Base-by-base conservation (phyloP, 2,113 vertebrate genomes). In the Egretta garzetta region DNA sequence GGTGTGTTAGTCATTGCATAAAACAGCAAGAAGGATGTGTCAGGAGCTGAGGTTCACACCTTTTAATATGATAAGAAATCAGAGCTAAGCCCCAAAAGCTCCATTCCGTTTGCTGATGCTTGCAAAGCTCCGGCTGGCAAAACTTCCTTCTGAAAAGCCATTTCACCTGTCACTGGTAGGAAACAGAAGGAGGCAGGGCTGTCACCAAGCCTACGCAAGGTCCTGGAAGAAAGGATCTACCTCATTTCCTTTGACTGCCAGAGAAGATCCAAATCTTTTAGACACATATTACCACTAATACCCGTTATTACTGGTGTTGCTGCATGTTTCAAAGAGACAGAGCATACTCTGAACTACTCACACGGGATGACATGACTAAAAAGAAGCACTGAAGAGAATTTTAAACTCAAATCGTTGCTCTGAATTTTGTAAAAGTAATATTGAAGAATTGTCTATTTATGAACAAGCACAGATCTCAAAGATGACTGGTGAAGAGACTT, bases 221-320 rank as follows among this genome's bases (percentile, higher is more conserved):
- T 58, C 80, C 80, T 86, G 37, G 45, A 90, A 82, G 86, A 43
- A 93, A 63, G 59, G 59, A 74, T 63, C 86, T 82, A 35, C 45
- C 72, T 86, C 14, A 74, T 93, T 80, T 94, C 60, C 64, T 87
- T 81, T 58, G 21, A 70, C 12, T 95, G 60, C 28, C 84, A 91
- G 37, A 59, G 32, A 73, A 86, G 22, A 86, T 21, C 41, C 50
- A 73, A 76, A 88, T 24, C 47, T 62, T 96, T 70, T 45, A 81
- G 68, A 53, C 55, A 66, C 30, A 12, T 14, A 49, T 49, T 60
- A 70, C 15, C 41, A 80, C 74, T 63, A 83, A 67, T 35, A 93
- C 6, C 24, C n/a, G 39, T 80, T 60, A 72, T 4, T 85, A 66
- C 32, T 72, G n/a, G 14, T 43, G 23, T 12, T 74, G 79, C 56